Evolutionary conservation across 2,888 invertebrate genomes (phyloP).

Genomic region (Anodontia alba): DNA sequence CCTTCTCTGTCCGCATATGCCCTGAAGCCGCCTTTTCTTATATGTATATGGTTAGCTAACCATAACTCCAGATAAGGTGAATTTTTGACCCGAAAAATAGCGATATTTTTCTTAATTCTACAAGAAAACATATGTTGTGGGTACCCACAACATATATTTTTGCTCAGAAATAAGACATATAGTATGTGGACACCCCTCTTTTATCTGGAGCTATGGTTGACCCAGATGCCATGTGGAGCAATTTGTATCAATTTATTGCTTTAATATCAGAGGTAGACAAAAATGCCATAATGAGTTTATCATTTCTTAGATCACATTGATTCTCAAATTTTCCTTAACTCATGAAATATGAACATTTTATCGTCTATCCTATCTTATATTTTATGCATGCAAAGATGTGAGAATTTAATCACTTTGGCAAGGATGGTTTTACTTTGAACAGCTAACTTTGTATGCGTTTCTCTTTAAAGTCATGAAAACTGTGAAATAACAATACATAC

Average conservation of each 20-base stretch:
- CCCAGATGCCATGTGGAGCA: not conserved
- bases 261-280: not conserved
- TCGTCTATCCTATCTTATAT: not conserved
- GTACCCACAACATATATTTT: too few relatives aligned
- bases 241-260: not conserved
- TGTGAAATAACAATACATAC: not conserved
- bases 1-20: too few relatives aligned
- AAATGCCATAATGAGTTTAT: not conserved
- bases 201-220: too few relatives aligned
- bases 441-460: not conserved
- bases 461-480: not conserved
- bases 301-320: not conserved
- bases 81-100: too few relatives aligned
- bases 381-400: slow-evolving; percentile 14
- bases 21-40: too few relatives aligned
- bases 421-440: slow-evolving; percentile 3
- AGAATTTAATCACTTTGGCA: slow-evolving; percentile 1
- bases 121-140: too few relatives aligned
- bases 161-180: too few relatives aligned
- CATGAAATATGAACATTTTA: not conserved
- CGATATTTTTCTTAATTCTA: too few relatives aligned
- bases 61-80: too few relatives aligned
- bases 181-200: too few relatives aligned
- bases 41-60: too few relatives aligned
- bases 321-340: not conserved